phyloP scores from a whole-genome alignment of 53 echinoderm and acorn worm genomes.

The Arbacia lixula region DNA sequence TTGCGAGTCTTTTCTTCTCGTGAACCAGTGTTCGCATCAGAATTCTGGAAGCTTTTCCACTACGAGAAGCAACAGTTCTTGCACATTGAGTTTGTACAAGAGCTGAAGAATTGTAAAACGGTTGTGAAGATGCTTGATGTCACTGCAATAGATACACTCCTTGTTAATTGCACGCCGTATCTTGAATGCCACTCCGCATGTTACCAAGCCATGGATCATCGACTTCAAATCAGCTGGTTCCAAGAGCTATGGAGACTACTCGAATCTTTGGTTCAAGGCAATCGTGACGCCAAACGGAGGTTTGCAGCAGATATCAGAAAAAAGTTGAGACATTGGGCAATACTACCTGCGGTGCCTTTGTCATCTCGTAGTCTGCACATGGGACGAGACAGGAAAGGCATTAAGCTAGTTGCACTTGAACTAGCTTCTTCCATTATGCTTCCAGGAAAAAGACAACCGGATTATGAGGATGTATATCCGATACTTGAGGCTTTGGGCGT shows the following conservation, averaged over 20 bases:
- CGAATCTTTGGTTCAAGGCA: background rate
- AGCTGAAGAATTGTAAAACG: background rate
- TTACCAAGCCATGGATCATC: too few relatives aligned
- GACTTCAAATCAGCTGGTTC: constrained; percentile 5
- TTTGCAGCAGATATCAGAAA: background rate
- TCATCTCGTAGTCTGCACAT: too few relatives aligned
- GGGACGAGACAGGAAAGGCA: too few relatives aligned
- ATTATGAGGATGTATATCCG: too few relatives aligned
- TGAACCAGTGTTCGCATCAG: constrained; percentile 4
- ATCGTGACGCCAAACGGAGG: too few relatives aligned
- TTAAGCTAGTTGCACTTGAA: too few relatives aligned
- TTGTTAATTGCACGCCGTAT: background rate
- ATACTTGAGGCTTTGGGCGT: constrained; percentile 12
- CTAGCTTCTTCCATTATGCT: too few relatives aligned
- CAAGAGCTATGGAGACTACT: constrained; percentile 15
- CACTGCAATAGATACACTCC: background rate
- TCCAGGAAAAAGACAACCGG: too few relatives aligned
- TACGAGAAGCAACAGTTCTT: background rate
- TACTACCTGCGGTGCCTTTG: constrained; percentile 35
- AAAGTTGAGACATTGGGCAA: background rate
- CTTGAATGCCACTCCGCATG: too few relatives aligned
- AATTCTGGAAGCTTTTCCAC: background rate
- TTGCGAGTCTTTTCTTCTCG: background rate
- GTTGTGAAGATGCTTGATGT: constrained; percentile 18
- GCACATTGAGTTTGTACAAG: background rate